Evolutionary conservation across 2,797 vertebrate species (phyloP).

Genomic region (Enteromius anoplus): DNA sequence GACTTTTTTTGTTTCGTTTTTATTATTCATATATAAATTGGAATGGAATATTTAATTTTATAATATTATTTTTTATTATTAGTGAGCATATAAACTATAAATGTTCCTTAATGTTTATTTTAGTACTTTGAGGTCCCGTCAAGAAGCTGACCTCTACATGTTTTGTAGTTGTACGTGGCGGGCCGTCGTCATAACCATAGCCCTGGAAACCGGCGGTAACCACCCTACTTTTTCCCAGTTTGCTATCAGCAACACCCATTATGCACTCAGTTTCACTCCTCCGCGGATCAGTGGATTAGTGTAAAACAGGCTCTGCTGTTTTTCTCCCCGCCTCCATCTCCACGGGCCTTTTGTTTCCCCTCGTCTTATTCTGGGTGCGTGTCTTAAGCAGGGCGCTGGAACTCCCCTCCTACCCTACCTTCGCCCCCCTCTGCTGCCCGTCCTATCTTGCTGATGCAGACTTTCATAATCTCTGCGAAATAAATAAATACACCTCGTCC

Average conservation of each 20-base stretch:
- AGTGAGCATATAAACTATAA: not conserved
- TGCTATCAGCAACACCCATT: slow-evolving; percentile 60
- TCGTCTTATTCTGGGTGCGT: slow-evolving; percentile 72
- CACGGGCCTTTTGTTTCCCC: slow-evolving; percentile 70
- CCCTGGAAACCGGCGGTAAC: not conserved
- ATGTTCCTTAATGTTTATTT: not conserved
- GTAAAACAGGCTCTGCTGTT: slow-evolving; percentile 71
- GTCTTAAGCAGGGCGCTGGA: slow-evolving; percentile 66
- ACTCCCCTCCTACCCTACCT: slow-evolving; percentile 44
- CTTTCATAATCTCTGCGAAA: slow-evolving; percentile 79
- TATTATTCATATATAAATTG: not conserved
- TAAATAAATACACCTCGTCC: slow-evolving; percentile 72
- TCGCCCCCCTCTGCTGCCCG: slow-evolving; percentile 55
- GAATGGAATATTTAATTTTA: not conserved
- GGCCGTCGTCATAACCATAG: slow-evolving; percentile 16
- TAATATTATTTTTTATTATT: not conserved
- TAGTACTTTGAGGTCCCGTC: not conserved
- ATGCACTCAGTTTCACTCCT: slow-evolving; percentile 69
- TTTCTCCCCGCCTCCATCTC: slow-evolving; percentile 68
- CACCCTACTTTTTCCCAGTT: slow-evolving; percentile 57
- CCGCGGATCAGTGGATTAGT: slow-evolving; percentile 75
- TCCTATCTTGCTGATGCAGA: slow-evolving; percentile 81
- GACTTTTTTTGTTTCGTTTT: not conserved
- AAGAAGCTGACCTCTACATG: slow-evolving; percentile 15
- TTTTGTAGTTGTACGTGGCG: not conserved